Evolutionary conservation across 2,888 invertebrate genomes (phyloP), one percentile per base, ranked within the genome.

Genomic region (Cryptosula pallasiana): DNA sequence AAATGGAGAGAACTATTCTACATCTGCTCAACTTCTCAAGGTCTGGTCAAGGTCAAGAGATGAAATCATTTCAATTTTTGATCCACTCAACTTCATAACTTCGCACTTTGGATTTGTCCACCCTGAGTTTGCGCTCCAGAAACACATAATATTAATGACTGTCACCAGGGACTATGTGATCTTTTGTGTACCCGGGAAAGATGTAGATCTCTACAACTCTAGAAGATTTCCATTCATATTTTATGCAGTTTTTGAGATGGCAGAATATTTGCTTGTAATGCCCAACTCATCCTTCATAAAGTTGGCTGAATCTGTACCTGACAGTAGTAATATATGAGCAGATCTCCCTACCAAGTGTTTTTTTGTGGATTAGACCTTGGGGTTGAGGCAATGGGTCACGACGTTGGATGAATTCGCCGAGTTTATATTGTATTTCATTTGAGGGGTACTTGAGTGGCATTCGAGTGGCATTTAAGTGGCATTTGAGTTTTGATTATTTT

Each of bases 51-150:
- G 63, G 32, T 25, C 63, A 25, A 27, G 32, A 32, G 29, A 27
- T 34, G n/a, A 5, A 29, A 9, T 13, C 2, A 3, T 34, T 9
- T 13, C 63, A 16, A 63, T 63, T 5, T 32, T 29, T 32, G 20
- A 13, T 32, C 5, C 3, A 5, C 20, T 27, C 20, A 27, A 63
- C n/a, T 63, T 63, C n/a, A 3, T 63, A 32, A 32, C 63, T 16
- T 25, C 63, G 27, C 63, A 63, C n/a, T 27, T 29, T 13, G 13
- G 27, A 27, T 63, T 63, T 63, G 63, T 63, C 13, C 29, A 63
- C n/a, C 63, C 63, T 13, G 63, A 63, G 9, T 63, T 29, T 63
- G 27, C 63, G 3, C n/a, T 63, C 25, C 63, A 63, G 63, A 63
- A 63, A 34, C 63, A 63, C 34, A 63, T 63, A 3, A 34, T 27